Evolutionary conservation across 2,888 invertebrate species (phyloP).

Genomic region (Hymenopus coronatus): DNA sequence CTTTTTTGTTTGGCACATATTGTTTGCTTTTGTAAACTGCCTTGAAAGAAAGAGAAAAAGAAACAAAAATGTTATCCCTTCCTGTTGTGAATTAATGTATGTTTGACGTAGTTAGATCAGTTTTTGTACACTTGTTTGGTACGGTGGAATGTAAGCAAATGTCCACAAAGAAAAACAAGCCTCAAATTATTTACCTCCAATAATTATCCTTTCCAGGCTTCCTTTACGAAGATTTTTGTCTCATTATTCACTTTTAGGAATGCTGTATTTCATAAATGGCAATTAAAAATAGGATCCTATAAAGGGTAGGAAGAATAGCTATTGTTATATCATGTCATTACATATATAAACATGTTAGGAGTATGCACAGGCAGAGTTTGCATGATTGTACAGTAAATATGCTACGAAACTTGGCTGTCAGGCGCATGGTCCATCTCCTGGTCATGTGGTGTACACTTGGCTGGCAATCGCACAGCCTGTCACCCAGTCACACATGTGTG

Average conservation of each 20-base stretch:
- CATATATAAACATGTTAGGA: no score
- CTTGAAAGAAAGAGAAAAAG: conserved; percentile 11
- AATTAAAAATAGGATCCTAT: no score
- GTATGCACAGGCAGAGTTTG: no score
- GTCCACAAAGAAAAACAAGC: conserved; percentile 18
- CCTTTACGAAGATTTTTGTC: not conserved
- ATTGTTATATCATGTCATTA: no score
- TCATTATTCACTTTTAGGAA: not conserved
- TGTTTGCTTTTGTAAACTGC: conserved; percentile 18
- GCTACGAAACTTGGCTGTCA: no score
- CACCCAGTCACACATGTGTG: no score
- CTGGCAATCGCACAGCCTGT: no score
- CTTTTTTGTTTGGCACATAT: conserved; percentile 9
- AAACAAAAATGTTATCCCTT: not conserved
- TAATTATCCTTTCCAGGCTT: not conserved
- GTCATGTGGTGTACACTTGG: no score
- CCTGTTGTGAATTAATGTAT: conserved; percentile 20
- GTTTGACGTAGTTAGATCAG: conserved; percentile 32
- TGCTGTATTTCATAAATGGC: not conserved
- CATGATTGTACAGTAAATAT: no score
- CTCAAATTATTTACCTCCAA: not conserved
- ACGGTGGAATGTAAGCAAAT: conserved; percentile 32
- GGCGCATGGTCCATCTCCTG: no score
- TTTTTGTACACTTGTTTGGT: conserved; percentile 35
- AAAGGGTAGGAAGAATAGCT: no score